Evolutionary conservation across 1,140 invertebrate genomes (phyloP), one percentile per base, ranked within the genome.

Genomic region (Bursaphelenchus mucronatus): DNA sequence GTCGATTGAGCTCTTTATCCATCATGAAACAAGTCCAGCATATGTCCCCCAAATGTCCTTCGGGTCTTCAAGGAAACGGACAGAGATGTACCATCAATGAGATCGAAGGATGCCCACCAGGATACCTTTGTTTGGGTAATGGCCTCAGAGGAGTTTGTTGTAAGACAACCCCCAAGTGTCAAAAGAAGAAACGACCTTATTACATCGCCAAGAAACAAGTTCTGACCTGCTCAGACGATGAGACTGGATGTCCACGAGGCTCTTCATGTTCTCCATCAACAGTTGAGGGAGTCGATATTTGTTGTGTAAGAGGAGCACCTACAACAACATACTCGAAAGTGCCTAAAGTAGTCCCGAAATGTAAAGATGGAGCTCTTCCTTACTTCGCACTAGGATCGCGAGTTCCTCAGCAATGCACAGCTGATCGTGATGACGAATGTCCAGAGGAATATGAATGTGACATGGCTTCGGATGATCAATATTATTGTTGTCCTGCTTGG

Each of bases 121-220:
- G 78, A 9, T 73, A 77, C 55, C 55, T 76, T n/a, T 77, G 75
- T 50, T 64, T 76, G 50, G 66, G 74, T 8, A 61, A 67, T 49
- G 54, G 63, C 10, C 39, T 40, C 15, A 57, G 68, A 59, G 77
- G 77, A 30, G 61, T 70, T 46, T 79, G 77, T 58, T 79, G 77
- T 57, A 76, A 72, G 50, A 59, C 64, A 30, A 61, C 47, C 39
- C 76, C 77, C n/a, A 82, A 76, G 59, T 78, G 76, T 56, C 55
- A 58, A 21, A 63, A 67, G 30, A 69, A 70, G 45, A 56, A 63
- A 10, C 62, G 66, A 9, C 78, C 76, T 3, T 68, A 72, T 62
- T 79, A 69, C 63, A 54, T 79, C n/a, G 74, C 69, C n/a, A 65
- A 56, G 39, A 74, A 75, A 65, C 75, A 77, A 66, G 76, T 81